Conservation (phyloP, 1,140 invertebrate genomes). For the Hylyphantes graminicola region DNA sequence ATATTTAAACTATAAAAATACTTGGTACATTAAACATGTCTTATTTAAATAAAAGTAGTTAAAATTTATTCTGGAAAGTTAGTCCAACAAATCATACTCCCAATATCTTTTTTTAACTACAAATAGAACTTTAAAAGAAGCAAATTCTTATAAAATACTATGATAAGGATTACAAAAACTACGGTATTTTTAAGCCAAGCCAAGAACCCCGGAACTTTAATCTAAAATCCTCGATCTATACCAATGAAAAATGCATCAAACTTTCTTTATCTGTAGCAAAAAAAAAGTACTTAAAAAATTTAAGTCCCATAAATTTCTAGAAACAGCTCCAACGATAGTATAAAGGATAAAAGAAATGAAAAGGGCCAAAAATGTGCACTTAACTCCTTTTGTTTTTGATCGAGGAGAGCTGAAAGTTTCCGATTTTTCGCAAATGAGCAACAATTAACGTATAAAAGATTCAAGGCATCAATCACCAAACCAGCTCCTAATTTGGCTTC, state of each 20-base stretch:
- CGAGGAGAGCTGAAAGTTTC: slow-evolving; percentile 22
- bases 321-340: slow-evolving; percentile 1
- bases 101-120: too few species aligned
- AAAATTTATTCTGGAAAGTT: too few species aligned
- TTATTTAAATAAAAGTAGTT: too few species aligned
- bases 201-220: too few species aligned
- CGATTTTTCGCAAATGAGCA: slow-evolving; percentile 27
- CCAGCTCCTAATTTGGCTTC: slow-evolving; percentile 25
- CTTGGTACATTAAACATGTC: too few species aligned
- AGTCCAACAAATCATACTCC: too few species aligned
- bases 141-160: too few species aligned
- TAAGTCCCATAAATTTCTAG: slow-evolving; percentile 13
- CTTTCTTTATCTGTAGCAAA: not conserved
- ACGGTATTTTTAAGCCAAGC: too few species aligned
- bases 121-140: too few species aligned
- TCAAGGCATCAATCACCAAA: slow-evolving; percentile 26
- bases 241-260: not conserved
- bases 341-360: not conserved
- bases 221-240: too few species aligned
- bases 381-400: slow-evolving; percentile 36
- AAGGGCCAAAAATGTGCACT: slow-evolving; percentile 17
- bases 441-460: slow-evolving; percentile 32
- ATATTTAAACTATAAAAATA: too few species aligned
- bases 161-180: too few species aligned
- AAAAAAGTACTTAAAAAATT: not conserved